phyloP scores from a whole-genome alignment of 2,797 vertebrate genomes.

The Takifugu rubripes region DNA sequence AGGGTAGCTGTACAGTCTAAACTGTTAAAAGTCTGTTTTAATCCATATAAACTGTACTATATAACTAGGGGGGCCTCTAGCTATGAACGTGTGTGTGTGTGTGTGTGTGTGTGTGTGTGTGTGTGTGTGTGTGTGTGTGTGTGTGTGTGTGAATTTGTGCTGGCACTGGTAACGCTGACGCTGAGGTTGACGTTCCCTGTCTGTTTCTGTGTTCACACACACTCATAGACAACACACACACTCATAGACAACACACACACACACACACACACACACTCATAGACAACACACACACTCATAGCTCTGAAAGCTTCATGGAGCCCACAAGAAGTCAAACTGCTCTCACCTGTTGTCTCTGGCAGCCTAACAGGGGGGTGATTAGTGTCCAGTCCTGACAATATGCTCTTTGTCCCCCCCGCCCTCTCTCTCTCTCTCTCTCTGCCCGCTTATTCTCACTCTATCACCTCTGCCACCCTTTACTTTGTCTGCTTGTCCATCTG shows the following conservation, averaged over 20 bases:
- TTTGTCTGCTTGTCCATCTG: no score
- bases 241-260: conserved; percentile 11
- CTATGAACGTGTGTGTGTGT: no score
- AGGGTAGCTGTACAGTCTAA: no score
- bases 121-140: no score
- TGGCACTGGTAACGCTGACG: no score
- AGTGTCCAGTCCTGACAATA: conserved; percentile 72
- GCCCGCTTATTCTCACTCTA: neutral
- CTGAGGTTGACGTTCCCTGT: no score
- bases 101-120: no score
- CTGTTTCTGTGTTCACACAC: neutral
- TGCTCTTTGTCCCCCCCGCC: conserved; percentile 67
- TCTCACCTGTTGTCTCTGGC: conserved; percentile 82
- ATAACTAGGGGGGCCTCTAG: no score
- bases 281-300: conserved; percentile 8
- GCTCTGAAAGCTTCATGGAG: conserved; percentile 13
- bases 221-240: conserved; percentile 1
- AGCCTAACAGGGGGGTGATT: conserved; percentile 73
- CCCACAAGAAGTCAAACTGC: conserved; percentile 76
- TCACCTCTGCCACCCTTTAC: no score
- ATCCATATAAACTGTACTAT: no score
- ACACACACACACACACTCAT: conserved; percentile 19
- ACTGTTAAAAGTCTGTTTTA: no score
- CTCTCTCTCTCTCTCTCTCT: conserved; percentile 47
- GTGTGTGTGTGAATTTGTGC: no score